phyloP scores from a whole-genome alignment of 2,888 invertebrate genomes.

The Chloroclysta siterata region DNA sequence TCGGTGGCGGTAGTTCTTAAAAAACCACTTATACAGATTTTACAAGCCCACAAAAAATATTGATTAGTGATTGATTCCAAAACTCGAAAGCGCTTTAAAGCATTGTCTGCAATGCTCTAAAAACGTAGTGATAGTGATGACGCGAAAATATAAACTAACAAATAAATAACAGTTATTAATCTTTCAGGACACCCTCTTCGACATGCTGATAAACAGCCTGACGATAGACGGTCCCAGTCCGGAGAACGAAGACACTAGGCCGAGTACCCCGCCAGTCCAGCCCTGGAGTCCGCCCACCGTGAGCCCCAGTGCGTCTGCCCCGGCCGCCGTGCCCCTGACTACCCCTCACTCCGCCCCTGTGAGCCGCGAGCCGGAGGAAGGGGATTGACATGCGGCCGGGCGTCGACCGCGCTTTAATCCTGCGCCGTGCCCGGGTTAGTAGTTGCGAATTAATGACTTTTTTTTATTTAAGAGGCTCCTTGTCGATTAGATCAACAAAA shows the following conservation, averaged over 20 bases:
- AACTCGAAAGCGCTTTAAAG: too few species aligned
- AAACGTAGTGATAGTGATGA: conserved; percentile 9
- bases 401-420: conserved; percentile 9
- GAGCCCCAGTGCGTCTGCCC: conserved; percentile 39
- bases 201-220: conserved; percentile 74
- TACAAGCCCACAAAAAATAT: too few species aligned
- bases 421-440: conserved; percentile 26
- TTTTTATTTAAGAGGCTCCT: too few species aligned
- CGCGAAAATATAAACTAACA: not conserved
- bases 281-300: conserved; percentile 65
- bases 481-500: too few species aligned
- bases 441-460: too few species aligned
- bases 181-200: conserved; percentile 74
- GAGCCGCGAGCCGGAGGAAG: conserved; percentile 15
- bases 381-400: conserved; percentile 26
- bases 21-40: too few species aligned
- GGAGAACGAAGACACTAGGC: conserved; percentile 48
- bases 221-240: conserved; percentile 57
- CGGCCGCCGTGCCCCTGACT: conserved; percentile 27
- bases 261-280: conserved; percentile 67
- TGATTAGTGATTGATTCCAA: too few species aligned
- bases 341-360: not conserved
- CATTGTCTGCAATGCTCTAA: not conserved
- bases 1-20: too few species aligned
- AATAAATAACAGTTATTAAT: not conserved